These are phyloP conservation scores for Phaedon cochleariae DNA, from an alignment of 2,888 invertebrate species.

Conservation along the genomic window DNA sequence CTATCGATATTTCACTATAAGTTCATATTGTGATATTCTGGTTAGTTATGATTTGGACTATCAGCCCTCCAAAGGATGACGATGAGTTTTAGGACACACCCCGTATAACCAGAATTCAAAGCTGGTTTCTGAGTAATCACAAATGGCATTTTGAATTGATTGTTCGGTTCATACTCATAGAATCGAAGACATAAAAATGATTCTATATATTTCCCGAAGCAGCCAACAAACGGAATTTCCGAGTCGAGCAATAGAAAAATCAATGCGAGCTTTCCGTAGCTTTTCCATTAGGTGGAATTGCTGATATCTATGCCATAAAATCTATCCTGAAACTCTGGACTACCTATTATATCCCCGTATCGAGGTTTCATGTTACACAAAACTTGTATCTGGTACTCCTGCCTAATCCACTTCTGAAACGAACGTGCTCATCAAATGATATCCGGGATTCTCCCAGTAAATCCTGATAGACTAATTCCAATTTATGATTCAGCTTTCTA, in stretches of 20 bases:
- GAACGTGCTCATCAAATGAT: slow-evolving; percentile 14
- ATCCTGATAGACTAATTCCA: neutral
- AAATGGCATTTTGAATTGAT: too few relatives aligned
- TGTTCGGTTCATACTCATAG: too few relatives aligned
- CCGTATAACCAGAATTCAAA: too few relatives aligned
- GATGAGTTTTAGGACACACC: too few relatives aligned
- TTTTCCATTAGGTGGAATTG: too few relatives aligned
- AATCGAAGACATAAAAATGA: too few relatives aligned
- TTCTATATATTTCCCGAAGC: neutral
- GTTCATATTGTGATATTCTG: too few relatives aligned
- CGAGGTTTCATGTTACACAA: neutral
- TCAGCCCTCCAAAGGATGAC: too few relatives aligned
- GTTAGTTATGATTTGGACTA: too few relatives aligned
- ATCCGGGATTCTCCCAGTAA: slow-evolving; percentile 11
- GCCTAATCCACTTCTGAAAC: neutral
- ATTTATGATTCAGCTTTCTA: slow-evolving; percentile 2
- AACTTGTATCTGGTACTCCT: neutral
- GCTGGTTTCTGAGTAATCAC: too few relatives aligned
- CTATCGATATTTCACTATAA: too few relatives aligned
- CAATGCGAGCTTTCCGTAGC: neutral
- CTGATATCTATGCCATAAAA: neutral
- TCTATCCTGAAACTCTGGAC: neutral
- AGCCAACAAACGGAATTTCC: neutral
- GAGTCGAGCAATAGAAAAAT: neutral
- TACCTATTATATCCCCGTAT: neutral